Conservation (phyloP, 2,113 vertebrate species). For the Caloenas nicobarica region DNA sequence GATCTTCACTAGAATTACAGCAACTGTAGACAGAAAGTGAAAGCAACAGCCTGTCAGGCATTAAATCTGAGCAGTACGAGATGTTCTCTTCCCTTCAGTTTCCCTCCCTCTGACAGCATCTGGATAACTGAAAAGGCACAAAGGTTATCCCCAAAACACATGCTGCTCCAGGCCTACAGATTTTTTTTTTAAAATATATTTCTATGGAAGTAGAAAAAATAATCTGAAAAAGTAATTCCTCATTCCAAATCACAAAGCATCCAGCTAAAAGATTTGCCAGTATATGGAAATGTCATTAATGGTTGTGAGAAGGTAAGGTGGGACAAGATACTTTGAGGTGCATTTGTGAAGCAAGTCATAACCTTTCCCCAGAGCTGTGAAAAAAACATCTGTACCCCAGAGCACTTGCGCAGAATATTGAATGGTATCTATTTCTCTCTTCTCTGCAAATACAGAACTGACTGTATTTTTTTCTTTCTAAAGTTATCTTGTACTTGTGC, state of each 20-base stretch:
- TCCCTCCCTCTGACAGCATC: not conserved
- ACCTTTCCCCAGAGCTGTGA: not conserved
- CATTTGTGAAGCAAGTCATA: not conserved
- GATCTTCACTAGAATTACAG: not conserved
- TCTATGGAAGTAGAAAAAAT: too few species aligned
- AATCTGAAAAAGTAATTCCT: not conserved
- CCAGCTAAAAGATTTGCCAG: not conserved
- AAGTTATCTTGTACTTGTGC: not conserved
- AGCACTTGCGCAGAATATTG: not conserved
- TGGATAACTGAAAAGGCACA: conserved; percentile 9
- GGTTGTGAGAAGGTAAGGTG: not conserved
- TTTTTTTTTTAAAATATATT: not conserved
- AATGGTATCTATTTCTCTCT: not conserved
- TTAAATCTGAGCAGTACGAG: not conserved
- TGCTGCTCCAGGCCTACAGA: not conserved
- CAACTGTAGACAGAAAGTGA: conserved; percentile 65
- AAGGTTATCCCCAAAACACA: not conserved
- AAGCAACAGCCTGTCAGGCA: not conserved
- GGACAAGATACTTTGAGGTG: not conserved
- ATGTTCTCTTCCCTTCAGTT: conserved; percentile 50
- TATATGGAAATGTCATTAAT: not conserved
- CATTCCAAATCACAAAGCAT: not conserved
- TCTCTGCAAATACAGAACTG: not conserved
- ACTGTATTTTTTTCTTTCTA: not conserved
- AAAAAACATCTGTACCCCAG: not conserved